Percentiles rank a stretch among this genome's conserved stretches.
Evolutionary conservation across 1,140 invertebrate genomes (phyloP).

Genomic region (Phenacoccus solenopsis): DNA sequence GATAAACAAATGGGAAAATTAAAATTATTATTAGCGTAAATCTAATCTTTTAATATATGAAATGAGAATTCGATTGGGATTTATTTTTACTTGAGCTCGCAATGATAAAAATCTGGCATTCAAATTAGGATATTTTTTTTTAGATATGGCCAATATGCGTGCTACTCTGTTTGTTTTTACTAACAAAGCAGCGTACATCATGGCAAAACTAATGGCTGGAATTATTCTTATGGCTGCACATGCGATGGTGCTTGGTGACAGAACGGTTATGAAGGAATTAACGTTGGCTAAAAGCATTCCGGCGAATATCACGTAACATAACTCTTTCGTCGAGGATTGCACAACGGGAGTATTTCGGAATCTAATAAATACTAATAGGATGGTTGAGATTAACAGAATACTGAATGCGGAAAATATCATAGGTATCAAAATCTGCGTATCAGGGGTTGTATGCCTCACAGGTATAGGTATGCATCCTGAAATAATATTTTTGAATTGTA

Average conservation of each 20-base stretch:
- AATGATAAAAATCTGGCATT: conserved; percentile 45
- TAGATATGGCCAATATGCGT: conserved; percentile 52
- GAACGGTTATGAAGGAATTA: conserved; percentile 38
- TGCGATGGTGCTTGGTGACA: neutral
- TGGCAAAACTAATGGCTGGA: conserved; percentile 50
- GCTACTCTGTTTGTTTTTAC: conserved; percentile 87
- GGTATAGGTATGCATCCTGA: neutral
- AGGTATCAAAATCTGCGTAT: conserved; percentile 28
- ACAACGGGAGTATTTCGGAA: conserved; percentile 57
- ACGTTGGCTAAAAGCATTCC: conserved; percentile 42
- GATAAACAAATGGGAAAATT: neutral
- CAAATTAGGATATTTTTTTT: neutral
- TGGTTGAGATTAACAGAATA: conserved; percentile 38
- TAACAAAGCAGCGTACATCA: conserved; percentile 78
- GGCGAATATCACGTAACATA: conserved; percentile 54
- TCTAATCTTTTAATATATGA: too few species aligned
- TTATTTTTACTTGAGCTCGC: conserved; percentile 35
- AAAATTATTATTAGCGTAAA: too few species aligned
- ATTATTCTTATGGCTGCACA: neutral
- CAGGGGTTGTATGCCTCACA: neutral
- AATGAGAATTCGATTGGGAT: too few species aligned
- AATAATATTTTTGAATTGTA: neutral
- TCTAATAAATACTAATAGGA: conserved; percentile 45
- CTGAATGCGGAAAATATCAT: neutral
- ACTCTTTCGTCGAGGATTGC: conserved; percentile 50